Evolutionary conservation across 2,888 invertebrate genomes (phyloP).

Genomic region (Polydrusus cervinus): DNA sequence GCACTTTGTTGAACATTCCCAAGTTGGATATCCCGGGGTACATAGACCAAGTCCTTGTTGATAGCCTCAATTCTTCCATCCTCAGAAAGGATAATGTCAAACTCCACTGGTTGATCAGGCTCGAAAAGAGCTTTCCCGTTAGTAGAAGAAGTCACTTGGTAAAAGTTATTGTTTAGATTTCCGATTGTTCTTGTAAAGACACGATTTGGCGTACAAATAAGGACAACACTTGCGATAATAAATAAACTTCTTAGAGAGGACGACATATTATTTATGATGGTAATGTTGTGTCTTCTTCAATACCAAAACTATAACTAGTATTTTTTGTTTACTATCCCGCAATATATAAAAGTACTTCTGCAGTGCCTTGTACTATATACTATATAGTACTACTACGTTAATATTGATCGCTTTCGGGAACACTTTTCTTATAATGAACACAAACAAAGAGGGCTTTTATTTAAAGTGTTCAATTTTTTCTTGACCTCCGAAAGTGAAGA

Average conservation of each 20-base stretch:
- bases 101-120: conserved; percentile 12
- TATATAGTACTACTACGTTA: background rate
- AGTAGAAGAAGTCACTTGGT: conserved; percentile 7
- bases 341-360: conserved; percentile 2
- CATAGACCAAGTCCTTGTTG: background rate
- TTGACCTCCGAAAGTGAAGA: conserved; percentile 22
- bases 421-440: conserved; percentile 9
- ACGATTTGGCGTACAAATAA: background rate
- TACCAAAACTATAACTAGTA: conserved; percentile 1
- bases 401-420: conserved; percentile 5
- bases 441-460: conserved; percentile 25
- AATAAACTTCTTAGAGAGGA: background rate
- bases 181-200: background rate
- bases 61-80: background rate
- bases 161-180: conserved; percentile 10
- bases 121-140: background rate
- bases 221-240: background rate
- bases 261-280: background rate
- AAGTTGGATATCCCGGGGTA: background rate
- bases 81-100: conserved; percentile 33
- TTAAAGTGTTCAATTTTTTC: conserved; percentile 26
- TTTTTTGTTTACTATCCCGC: background rate
- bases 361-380: background rate
- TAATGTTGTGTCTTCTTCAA: conserved; percentile 1
- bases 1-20: too few relatives aligned